Evolutionary conservation across 2,113 vertebrate species (phyloP).

Genomic region (Coregonus clupeaformis): DNA sequence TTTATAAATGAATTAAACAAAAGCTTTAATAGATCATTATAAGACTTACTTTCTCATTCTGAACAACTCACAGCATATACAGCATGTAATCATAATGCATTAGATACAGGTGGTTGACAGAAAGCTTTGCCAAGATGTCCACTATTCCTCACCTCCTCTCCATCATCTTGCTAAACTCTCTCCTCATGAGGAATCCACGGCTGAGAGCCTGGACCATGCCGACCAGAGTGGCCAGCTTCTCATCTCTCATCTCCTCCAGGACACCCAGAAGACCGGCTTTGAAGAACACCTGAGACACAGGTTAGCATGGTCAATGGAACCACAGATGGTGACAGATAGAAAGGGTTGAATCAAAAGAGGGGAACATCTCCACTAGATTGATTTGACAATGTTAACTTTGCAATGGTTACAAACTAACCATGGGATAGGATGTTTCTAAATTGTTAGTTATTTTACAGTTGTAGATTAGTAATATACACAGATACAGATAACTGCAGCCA

Average conservation of each 20-base stretch:
- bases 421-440: background rate
- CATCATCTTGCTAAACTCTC: slow-evolving; percentile 73
- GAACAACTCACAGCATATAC: too few relatives aligned
- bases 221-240: slow-evolving; percentile 80
- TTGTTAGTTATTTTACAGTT: too few relatives aligned
- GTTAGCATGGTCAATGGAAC: background rate
- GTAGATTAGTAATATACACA: too few relatives aligned
- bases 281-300: slow-evolving; percentile 79
- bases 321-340: background rate
- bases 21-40: too few relatives aligned
- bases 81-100: too few relatives aligned
- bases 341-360: background rate
- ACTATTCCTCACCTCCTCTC: background rate
- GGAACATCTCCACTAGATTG: background rate
- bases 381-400: background rate
- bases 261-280: slow-evolving; percentile 82
- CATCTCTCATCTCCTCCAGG: slow-evolving; percentile 85
- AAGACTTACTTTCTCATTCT: too few relatives aligned
- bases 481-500: too few relatives aligned
- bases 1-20: too few relatives aligned
- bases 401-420: background rate
- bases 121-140: background rate
- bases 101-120: too few relatives aligned
- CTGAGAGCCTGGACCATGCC: slow-evolving; percentile 80
- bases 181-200: slow-evolving; percentile 73